Conservation (phyloP, 2,113 vertebrate genomes). For the Protobothrops flavoviridis region DNA sequence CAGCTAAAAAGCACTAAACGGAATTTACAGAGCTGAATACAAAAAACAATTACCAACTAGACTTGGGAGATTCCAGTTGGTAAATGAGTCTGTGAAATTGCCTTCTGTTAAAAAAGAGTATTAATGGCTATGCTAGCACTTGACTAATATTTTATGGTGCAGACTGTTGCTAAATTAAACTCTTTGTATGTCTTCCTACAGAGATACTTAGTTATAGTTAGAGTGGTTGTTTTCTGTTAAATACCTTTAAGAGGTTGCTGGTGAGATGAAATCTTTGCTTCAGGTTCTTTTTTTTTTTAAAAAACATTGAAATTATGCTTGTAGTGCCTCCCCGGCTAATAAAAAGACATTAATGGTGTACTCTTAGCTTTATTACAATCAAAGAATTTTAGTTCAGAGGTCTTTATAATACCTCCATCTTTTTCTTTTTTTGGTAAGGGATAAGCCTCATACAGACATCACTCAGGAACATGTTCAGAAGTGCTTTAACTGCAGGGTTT, state of each 20-base stretch:
- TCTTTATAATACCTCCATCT: not conserved
- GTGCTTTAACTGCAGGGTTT: not conserved
- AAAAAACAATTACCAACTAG: slow-evolving; percentile 70
- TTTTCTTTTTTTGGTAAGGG: not conserved
- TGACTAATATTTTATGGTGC: slow-evolving; percentile 69
- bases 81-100: slow-evolving; percentile 73
- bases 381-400: not conserved
- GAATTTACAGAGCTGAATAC: slow-evolving; percentile 74
- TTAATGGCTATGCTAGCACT: slow-evolving; percentile 63
- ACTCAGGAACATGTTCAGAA: not conserved
- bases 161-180: slow-evolving; percentile 60
- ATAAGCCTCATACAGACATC: not conserved
- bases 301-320: not conserved
- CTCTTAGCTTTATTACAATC: not conserved
- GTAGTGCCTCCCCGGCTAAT: not conserved
- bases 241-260: slow-evolving; percentile 40
- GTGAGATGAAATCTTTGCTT: slow-evolving; percentile 43
- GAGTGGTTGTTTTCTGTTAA: slow-evolving; percentile 27
- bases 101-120: slow-evolving; percentile 70
- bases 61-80: slow-evolving; percentile 68
- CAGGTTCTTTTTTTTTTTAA: not conserved
- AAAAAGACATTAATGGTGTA: not conserved
- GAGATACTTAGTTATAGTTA: slow-evolving; percentile 54
- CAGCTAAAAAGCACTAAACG: slow-evolving; percentile 66
- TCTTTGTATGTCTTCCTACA: slow-evolving; percentile 43